phyloP scores from a whole-genome alignment of 92 coral and sea anemone species.

The Galaxea fascicularis region DNA sequence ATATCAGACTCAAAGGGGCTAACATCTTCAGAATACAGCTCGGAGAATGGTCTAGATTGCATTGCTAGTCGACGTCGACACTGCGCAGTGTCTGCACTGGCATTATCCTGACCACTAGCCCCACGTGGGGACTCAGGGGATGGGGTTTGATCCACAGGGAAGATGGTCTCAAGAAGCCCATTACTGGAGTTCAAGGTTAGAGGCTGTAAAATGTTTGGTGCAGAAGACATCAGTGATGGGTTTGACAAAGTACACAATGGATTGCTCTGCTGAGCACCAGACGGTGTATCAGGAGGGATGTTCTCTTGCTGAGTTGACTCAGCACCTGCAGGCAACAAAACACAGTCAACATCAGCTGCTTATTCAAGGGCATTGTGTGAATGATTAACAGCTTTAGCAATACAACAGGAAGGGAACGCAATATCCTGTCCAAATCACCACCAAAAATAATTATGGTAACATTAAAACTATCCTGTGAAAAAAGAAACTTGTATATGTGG shows the following conservation, averaged over 20 bases:
- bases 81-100: constrained; percentile 13
- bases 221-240: constrained; percentile 82
- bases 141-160: constrained; percentile 49
- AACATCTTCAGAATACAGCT: constrained; percentile 76
- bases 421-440: no score
- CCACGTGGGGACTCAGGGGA: constrained; percentile 79
- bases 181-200: constrained; percentile 63
- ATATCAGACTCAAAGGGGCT: constrained; percentile 71
- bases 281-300: constrained; percentile 46
- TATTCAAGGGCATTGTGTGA: no score
- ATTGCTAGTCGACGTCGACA: constrained; percentile 68
- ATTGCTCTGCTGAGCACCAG: constrained; percentile 39
- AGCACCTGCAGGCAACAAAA: constrained; percentile 25
- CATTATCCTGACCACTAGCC: constrained; percentile 28
- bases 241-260: constrained; percentile 56
- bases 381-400: no score
- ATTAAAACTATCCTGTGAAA: no score
- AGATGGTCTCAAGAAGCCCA: constrained; percentile 44
- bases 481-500: no score
- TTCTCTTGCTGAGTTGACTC: constrained; percentile 68
- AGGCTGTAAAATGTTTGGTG: constrained; percentile 83
- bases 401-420: no score
- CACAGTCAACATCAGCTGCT: not conserved
- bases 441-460: no score
- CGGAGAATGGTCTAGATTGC: constrained; percentile 84